These are phyloP conservation scores for Xenopus laevis DNA, from an alignment of 2,113 vertebrate genomes.

Conservation along the genomic window DNA sequence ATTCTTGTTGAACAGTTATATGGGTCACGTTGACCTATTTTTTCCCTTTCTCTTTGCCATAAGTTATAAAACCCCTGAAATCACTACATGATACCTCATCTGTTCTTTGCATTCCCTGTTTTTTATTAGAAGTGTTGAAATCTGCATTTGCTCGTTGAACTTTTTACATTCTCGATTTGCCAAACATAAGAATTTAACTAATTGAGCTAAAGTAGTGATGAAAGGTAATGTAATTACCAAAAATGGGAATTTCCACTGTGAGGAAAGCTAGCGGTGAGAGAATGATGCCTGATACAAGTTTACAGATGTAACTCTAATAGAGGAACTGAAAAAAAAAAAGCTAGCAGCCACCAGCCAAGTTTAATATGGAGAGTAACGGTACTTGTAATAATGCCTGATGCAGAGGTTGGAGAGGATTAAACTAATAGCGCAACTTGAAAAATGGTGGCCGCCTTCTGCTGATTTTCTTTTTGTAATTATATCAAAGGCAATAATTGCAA, in stretches of 20 bases:
- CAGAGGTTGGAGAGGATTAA: too few species aligned
- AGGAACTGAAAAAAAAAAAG: too few species aligned
- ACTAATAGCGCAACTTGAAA: too few species aligned
- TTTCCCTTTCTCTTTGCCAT: constrained; percentile 8
- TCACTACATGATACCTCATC: background rate
- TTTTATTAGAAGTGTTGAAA: background rate
- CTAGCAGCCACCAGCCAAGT: too few species aligned
- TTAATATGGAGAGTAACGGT: background rate
- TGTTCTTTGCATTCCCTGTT: background rate
- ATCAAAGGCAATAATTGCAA: too few species aligned
- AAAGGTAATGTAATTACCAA: background rate
- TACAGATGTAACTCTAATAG: too few species aligned
- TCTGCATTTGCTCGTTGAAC: background rate
- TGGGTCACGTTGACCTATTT: constrained; percentile 8
- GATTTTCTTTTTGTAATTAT: too few species aligned
- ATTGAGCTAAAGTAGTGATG: too few species aligned
- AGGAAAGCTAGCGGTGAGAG: background rate
- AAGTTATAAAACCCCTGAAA: constrained; percentile 9
- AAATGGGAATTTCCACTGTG: background rate
- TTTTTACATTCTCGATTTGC: background rate
- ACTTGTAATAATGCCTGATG: too few species aligned
- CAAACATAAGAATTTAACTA: background rate
- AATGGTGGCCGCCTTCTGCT: too few species aligned
- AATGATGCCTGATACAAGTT: background rate
- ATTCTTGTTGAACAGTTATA: background rate